These are phyloP conservation scores for Hippocampus barbouri DNA, from an alignment of 2,113 vertebrate species.

Conservation along the genomic window DNA sequence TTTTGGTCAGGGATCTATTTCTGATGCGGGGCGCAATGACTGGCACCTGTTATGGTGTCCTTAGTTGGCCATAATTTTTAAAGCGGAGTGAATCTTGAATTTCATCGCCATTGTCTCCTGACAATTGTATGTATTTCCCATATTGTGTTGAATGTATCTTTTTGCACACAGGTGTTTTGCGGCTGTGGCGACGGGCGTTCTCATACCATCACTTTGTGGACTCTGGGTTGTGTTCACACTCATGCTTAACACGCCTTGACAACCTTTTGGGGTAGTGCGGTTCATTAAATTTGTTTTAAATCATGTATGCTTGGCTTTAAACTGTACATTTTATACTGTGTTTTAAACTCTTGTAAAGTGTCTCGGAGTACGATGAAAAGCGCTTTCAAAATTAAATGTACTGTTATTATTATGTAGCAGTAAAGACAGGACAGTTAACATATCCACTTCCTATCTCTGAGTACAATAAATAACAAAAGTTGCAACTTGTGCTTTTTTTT, in stretches of 20 bases:
- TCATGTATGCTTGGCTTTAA: too few species aligned
- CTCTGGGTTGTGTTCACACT: neutral
- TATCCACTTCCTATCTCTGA: too few species aligned
- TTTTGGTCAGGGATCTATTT: constrained; percentile 53
- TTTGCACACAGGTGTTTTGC: neutral
- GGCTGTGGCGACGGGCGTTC: neutral
- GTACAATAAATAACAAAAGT: too few species aligned
- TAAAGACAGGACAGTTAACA: too few species aligned
- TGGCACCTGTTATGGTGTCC: constrained; percentile 62
- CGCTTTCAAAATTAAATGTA: too few species aligned
- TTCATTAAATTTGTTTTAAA: neutral
- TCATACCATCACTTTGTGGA: neutral
- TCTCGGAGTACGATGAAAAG: too few species aligned
- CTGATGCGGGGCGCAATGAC: constrained; percentile 53
- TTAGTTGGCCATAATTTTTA: constrained; percentile 51
- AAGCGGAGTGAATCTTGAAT: constrained; percentile 58
- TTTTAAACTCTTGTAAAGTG: too few species aligned
- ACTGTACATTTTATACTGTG: too few species aligned
- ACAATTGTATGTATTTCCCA: constrained; percentile 21
- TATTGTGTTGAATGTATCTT: constrained; percentile 29
- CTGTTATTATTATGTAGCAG: too few species aligned
- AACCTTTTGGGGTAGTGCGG: too few species aligned
- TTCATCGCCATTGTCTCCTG: constrained; percentile 34
- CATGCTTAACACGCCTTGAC: too few species aligned
- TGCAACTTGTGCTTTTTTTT: neutral